These are phyloP conservation scores for Bombus turneri DNA, from an alignment of 1,140 invertebrate species.

Conservation along the genomic window DNA sequence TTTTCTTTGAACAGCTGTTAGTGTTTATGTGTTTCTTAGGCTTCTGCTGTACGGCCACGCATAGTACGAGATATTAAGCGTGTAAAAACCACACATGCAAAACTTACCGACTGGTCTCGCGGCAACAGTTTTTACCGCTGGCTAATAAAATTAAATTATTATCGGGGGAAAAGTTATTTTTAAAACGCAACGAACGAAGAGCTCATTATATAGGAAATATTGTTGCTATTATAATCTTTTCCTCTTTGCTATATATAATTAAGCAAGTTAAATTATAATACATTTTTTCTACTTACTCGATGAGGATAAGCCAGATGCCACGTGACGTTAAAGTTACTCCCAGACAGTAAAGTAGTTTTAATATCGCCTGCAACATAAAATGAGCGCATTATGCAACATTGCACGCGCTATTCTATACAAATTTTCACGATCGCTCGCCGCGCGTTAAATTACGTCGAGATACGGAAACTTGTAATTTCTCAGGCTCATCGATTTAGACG, in stretches of 20 bases:
- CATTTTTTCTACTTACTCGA: conserved; percentile 87
- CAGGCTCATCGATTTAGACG: conserved; percentile 28
- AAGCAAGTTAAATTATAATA: background rate
- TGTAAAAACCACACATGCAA: background rate
- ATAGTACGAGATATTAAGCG: background rate
- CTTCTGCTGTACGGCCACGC: background rate
- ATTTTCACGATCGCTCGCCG: background rate
- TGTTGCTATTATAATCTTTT: background rate
- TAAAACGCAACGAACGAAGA: background rate
- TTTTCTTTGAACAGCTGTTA: conserved; percentile 9
- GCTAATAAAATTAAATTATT: conserved; percentile 17
- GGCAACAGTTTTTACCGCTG: background rate
- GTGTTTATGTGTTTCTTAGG: background rate
- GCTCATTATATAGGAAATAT: background rate
- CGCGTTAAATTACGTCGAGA: background rate
- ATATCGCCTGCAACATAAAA: conserved; percentile 86
- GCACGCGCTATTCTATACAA: conserved; percentile 42
- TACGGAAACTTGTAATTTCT: conserved; percentile 35
- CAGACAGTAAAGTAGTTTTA: conserved; percentile 91
- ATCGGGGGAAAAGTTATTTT: conserved; percentile 1
- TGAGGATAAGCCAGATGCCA: conserved; percentile 98
- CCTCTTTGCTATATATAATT: background rate
- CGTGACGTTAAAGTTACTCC: conserved; percentile 93
- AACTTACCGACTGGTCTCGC: conserved; percentile 25
- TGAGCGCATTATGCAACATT: conserved; percentile 57